phyloP scores from a whole-genome alignment of 2,888 invertebrate genomes.

The Pachycephus smyrnensis region DNA sequence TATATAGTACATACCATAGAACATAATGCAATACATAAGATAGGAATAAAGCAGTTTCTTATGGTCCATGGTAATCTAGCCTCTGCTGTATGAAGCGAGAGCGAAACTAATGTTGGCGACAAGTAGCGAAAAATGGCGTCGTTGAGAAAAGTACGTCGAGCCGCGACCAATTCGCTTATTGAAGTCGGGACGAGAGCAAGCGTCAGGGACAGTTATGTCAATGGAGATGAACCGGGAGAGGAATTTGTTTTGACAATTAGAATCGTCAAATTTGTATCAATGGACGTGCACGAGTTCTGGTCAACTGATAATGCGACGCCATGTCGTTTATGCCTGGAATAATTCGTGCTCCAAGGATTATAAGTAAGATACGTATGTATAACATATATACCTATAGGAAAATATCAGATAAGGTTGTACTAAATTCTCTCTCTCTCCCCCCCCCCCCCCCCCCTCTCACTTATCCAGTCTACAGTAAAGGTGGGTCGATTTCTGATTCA shows the following conservation, averaged over 20 bases:
- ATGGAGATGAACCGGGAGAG: neutral
- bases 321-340: neutral
- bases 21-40: neutral
- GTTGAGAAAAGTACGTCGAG: neutral
- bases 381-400: neutral
- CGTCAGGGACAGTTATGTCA: conserved; percentile 6
- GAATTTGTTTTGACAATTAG: conserved; percentile 26
- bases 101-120: neutral
- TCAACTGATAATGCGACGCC: neutral
- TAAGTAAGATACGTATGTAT: neutral
- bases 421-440: neutral
- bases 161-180: neutral
- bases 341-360: neutral
- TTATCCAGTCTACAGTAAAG: neutral
- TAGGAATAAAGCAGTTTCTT: neutral
- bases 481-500: neutral
- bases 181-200: neutral
- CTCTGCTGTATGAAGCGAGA: neutral
- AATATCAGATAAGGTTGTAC: neutral
- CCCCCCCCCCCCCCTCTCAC: neutral
- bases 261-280: conserved; percentile 16
- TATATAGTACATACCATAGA: neutral
- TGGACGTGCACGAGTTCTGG: conserved; percentile 4
- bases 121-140: neutral
- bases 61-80: neutral